Evolutionary conservation across 2,888 invertebrate species (phyloP), one percentile per base, ranked within the genome.

Genomic region (Laothoe populi): DNA sequence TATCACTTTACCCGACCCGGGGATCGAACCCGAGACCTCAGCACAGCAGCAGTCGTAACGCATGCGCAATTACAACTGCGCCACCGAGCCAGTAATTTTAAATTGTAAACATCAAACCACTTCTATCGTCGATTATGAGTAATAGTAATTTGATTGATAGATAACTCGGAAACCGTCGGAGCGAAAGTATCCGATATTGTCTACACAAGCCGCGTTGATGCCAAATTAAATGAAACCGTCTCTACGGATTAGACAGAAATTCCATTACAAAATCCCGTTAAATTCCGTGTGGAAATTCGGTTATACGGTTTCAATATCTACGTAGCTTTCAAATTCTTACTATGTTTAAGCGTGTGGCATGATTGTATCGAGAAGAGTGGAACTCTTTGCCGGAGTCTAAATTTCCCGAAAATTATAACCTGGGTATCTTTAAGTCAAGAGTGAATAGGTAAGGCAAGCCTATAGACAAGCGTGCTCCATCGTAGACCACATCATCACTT

Each of bases 91-190:
- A 7, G 24, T 48, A n/a, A 48, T n/a, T 24, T 31, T n/a, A 0
- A 26, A 24, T 24, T 21, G 10, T 1, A 44, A 24, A 13, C 31
- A 35, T 3, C 4, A 19, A 19, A 53, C 8, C 31, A 53, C 35
- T 53, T 53, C 7, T 19, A 16, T 35, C 11, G 5, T 19, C 31
- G 53, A 35, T 11, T 19, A 4, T 53, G 19, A 31, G 35, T 53
- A 49, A 49, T 49, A 53, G 53, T 53, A 53, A 53, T 53, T 53
- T 53, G 53, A 53, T 35, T 53, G 53, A 53, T 53, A 53, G 53
- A 53, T 53, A 53, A 53, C 53, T 53, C 35, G 35, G 53, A 53
- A 53, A 35, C 53, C 53, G 35, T 31, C 35, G 35, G 19, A 53
- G 53, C 53, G 35, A 53, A 53, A 53, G 19, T 35, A 31, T 5